Percentiles rank a stretch among this genome's conserved stretches.
Evolutionary conservation across 1,140 invertebrate species (phyloP).

Genomic region (Euura saliciscinereae): DNA sequence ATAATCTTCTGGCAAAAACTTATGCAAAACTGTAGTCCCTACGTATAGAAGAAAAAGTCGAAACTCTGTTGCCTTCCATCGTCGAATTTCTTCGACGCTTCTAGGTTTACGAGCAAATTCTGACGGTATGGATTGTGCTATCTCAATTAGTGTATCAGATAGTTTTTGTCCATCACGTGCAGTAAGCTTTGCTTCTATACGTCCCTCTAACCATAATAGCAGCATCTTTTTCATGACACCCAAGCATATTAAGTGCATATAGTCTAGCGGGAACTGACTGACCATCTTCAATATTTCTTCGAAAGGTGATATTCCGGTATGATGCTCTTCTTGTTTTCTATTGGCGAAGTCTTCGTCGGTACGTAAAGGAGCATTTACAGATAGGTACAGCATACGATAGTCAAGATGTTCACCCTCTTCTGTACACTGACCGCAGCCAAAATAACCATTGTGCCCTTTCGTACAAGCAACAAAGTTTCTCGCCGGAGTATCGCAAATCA

Average conservation of each 20-base stretch:
- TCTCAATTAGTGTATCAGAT: too few relatives aligned
- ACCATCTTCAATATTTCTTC: slow-evolving; percentile 26
- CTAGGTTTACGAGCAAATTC: too few relatives aligned
- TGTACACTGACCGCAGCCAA: slow-evolving; percentile 2
- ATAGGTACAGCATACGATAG: slow-evolving; percentile 19
- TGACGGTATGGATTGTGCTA: too few relatives aligned
- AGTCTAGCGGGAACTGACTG: slow-evolving; percentile 33
- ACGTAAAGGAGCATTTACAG: slow-evolving; percentile 9
- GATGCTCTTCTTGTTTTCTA: slow-evolving; percentile 17
- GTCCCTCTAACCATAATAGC: slow-evolving; percentile 23
- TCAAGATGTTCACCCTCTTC: slow-evolving; percentile 18
- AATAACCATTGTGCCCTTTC: neutral
- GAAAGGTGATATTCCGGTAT: slow-evolving; percentile 20
- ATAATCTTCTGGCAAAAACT: neutral
- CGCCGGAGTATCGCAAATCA: slow-evolving; percentile 13
- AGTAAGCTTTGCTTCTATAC: neutral
- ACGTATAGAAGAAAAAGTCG: too few relatives aligned
- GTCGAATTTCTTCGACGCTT: too few relatives aligned
- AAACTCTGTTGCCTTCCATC: too few relatives aligned
- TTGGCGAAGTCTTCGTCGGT: slow-evolving; percentile 20
- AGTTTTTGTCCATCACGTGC: too few relatives aligned
- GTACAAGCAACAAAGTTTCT: slow-evolving; percentile 10
- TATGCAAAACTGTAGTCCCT: too few relatives aligned
- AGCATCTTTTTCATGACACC: slow-evolving; percentile 34
- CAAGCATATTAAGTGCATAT: slow-evolving; percentile 36